phyloP scores from a whole-genome alignment of 2,113 vertebrate species.

The Bostrychus sinensis region DNA sequence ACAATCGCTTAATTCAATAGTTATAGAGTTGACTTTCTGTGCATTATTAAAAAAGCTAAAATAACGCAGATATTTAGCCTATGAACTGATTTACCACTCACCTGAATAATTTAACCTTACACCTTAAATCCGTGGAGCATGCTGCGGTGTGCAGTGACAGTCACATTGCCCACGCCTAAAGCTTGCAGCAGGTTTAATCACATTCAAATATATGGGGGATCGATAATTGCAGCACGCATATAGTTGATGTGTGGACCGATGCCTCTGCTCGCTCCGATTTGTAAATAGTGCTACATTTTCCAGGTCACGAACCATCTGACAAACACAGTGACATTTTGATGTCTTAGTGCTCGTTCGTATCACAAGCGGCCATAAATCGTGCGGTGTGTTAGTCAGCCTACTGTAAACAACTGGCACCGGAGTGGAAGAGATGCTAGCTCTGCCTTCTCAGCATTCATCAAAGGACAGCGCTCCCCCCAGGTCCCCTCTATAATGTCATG shows the following conservation, averaged over 20 bases:
- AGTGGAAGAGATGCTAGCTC: constrained; percentile 35
- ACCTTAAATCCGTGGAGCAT: not conserved
- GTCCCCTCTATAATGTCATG: constrained; percentile 67
- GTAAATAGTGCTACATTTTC: constrained; percentile 38
- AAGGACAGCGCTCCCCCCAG: constrained; percentile 68
- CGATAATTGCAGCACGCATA: constrained; percentile 7
- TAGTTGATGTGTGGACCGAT: constrained; percentile 2
- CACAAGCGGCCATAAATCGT: constrained; percentile 71
- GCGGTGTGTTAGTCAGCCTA: constrained; percentile 62
- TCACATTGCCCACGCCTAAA: not conserved
- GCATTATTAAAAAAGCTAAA: constrained; percentile 2
- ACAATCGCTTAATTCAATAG: not conserved
- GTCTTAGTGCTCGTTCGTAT: constrained; percentile 64
- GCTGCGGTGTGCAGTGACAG: not conserved
- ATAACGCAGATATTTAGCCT: constrained; percentile 8
- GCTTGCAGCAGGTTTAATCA: not conserved
- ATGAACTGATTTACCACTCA: constrained; percentile 1
- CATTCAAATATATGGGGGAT: constrained; percentile 18
- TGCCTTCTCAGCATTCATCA: constrained; percentile 73
- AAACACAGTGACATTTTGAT: constrained; percentile 72
- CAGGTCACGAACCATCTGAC: constrained; percentile 62
- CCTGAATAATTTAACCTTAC: constrained; percentile 1
- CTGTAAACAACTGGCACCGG: constrained; percentile 65
- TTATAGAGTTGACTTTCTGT: not conserved
- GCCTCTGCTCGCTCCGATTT: constrained; percentile 23